A percentile compares a stretch with the other conserved stretches of the same genome.
Conservation (phyloP, 2,797 vertebrate species). For the Argyrosomus regius region DNA sequence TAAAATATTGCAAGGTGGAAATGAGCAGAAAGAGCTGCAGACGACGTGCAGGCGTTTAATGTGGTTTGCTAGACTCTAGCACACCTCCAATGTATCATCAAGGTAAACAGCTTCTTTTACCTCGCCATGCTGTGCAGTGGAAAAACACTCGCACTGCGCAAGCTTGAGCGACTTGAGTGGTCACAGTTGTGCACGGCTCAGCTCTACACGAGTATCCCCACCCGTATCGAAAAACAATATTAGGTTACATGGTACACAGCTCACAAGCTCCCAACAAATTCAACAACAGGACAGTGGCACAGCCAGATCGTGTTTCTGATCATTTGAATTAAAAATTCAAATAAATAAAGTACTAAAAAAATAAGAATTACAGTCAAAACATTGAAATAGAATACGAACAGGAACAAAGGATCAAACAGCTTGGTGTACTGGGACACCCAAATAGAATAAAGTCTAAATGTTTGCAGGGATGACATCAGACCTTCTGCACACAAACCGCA, state of each 20-base stretch:
- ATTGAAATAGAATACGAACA: neutral
- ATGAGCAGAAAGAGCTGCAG: neutral
- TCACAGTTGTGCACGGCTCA: slow-evolving; percentile 25
- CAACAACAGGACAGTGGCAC: neutral
- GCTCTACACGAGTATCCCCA: slow-evolving; percentile 16
- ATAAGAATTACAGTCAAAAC: neutral
- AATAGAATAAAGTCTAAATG: neutral
- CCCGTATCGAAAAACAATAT: slow-evolving; percentile 33
- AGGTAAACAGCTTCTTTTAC: slow-evolving; percentile 13
- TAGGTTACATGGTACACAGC: slow-evolving; percentile 32
- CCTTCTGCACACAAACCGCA: neutral
- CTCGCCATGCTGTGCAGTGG: slow-evolving; percentile 15
- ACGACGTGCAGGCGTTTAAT: neutral
- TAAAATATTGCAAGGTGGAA: neutral
- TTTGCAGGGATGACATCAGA: neutral
- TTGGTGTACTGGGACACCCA: neutral
- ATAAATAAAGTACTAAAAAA: neutral
- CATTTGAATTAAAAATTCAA: neutral
- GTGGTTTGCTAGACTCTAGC: neutral
- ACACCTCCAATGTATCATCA: neutral
- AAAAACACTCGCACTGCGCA: slow-evolving; percentile 20
- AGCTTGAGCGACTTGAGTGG: slow-evolving; percentile 10
- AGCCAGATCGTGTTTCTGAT: slow-evolving; percentile 3
- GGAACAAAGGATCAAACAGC: neutral
- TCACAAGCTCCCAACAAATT: slow-evolving; percentile 21